Base-by-base conservation (phyloP, 2,797 vertebrate genomes). In the Odontamblyopus rebecca region DNA sequence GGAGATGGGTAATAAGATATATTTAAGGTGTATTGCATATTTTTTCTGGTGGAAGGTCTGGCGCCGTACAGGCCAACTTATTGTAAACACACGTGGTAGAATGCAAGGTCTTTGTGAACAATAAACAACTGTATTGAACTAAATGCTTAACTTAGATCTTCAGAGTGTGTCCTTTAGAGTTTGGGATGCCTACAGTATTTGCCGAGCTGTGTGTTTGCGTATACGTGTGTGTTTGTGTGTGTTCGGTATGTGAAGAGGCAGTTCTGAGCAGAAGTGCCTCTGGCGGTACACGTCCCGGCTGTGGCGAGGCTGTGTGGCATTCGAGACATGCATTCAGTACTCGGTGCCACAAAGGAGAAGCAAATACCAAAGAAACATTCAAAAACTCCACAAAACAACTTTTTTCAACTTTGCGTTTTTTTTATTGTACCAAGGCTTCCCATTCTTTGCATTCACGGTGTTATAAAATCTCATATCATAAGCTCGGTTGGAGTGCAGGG, bases 231-330 rank as follows among this genome's bases (percentile, higher is more conserved):
- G 15, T 50, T 18, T 54, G n/a, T 81, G 78, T 19, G 69, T 84
- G 85, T 82, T 82, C 89, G 85, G 80, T 84, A 85, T 88, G 86
- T 72, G 35, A 78, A 77, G 79, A 84, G 80, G 78, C 77, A 85
- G 79, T 73, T 73, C 77, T 74, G 81, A 72, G 80, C 82, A 56
- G 76, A 81, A 79, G 81, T 85, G 86, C 85, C 87, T 81, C 85
- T 84, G 81, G 90, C 85, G 83, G 85, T 71, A 86, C 87, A 83
- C 85, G 72, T 77, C 85, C 87, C 82, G 86, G 73, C 48, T 65
- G 84, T 89, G 87, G 69, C 71, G 80, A 81, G 79, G 86, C 76
- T 78, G 85, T 88, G 87, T 91, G 92, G 90, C 88, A 91, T 92
- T 87, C 86, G 79, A 91, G 87, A 89, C 86, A 85, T 85, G 89